Evolutionary conservation across 2,113 vertebrate genomes (phyloP).

Genomic region (Oreochromis spilurus): DNA sequence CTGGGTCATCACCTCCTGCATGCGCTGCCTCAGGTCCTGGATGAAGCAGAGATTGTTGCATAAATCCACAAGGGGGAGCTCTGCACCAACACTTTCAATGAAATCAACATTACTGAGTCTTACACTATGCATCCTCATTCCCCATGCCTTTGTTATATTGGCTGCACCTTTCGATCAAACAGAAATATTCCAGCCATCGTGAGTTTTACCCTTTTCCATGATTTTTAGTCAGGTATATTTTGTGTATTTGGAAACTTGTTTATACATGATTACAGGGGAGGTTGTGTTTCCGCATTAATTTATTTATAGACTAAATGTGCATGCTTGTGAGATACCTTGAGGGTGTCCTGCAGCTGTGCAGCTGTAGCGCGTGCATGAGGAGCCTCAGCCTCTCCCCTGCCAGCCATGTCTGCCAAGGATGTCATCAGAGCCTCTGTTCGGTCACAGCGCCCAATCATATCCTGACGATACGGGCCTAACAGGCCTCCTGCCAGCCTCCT

Average conservation of each 20-base stretch:
- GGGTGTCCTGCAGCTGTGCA: conserved; percentile 87
- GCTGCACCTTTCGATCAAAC: background rate
- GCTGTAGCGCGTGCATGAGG: conserved; percentile 86
- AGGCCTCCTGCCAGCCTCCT: conserved; percentile 88
- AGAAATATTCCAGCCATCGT: background rate
- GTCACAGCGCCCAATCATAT: conserved; percentile 89
- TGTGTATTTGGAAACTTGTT: background rate
- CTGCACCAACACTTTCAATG: background rate
- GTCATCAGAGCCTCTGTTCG: conserved; percentile 86
- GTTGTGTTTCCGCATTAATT: background rate
- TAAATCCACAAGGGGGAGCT: conserved; percentile 57
- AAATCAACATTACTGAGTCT: background rate
- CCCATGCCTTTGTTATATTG: background rate
- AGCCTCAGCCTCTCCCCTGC: conserved; percentile 87
- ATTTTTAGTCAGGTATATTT: background rate
- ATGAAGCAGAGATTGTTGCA: background rate
- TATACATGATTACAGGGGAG: background rate
- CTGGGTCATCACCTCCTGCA: conserved; percentile 99
- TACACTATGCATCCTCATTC: background rate
- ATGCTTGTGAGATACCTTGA: conserved; percentile 79
- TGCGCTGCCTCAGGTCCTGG: conserved; percentile 90
- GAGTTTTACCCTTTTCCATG: background rate
- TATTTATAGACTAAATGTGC: background rate
- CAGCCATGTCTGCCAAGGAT: conserved; percentile 86
- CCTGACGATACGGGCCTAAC: conserved; percentile 90